These are phyloP conservation scores for Phyllostomus discolor DNA, from an alignment of 2,113 vertebrate genomes.

Conservation along the genomic window DNA sequence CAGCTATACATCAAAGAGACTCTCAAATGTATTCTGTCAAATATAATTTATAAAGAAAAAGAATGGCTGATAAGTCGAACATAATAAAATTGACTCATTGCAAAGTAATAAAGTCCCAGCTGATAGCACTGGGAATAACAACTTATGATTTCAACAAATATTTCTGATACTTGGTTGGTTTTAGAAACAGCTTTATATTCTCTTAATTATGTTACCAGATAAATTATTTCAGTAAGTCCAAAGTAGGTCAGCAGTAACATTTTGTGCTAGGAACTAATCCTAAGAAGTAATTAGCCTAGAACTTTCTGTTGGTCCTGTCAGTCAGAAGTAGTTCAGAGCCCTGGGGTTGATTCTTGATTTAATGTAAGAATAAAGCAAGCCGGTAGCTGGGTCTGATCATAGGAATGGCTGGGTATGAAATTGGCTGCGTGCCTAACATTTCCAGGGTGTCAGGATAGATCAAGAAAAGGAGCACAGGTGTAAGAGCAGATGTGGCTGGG, in stretches of 20 bases:
- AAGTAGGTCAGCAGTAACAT: constrained; percentile 40
- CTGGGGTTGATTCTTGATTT: constrained; percentile 44
- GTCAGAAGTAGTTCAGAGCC: constrained; percentile 52
- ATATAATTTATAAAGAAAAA: constrained; percentile 62
- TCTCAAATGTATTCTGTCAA: constrained; percentile 48
- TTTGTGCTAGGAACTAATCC: neutral
- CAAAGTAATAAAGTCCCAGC: constrained; percentile 39
- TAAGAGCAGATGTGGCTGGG: constrained; percentile 67
- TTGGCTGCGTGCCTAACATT: constrained; percentile 60
- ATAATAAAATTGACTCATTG: constrained; percentile 22
- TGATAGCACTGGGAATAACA: constrained; percentile 8
- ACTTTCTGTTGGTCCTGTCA: constrained; percentile 20
- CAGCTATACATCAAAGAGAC: constrained; percentile 50
- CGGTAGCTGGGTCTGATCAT: constrained; percentile 17
- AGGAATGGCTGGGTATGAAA: neutral
- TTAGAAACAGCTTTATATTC: constrained; percentile 34
- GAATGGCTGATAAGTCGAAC: constrained; percentile 49
- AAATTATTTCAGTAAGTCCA: constrained; percentile 50
- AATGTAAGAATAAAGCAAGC: constrained; percentile 15
- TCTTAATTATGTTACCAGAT: constrained; percentile 60
- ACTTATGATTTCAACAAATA: constrained; percentile 25
- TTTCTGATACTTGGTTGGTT: neutral
- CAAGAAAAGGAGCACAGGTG: constrained; percentile 69
- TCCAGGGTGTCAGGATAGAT: constrained; percentile 54
- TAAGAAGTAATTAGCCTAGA: constrained; percentile 51